Conservation (phyloP, 2,888 invertebrate species). For the Bruchidius siliquastri region DNA sequence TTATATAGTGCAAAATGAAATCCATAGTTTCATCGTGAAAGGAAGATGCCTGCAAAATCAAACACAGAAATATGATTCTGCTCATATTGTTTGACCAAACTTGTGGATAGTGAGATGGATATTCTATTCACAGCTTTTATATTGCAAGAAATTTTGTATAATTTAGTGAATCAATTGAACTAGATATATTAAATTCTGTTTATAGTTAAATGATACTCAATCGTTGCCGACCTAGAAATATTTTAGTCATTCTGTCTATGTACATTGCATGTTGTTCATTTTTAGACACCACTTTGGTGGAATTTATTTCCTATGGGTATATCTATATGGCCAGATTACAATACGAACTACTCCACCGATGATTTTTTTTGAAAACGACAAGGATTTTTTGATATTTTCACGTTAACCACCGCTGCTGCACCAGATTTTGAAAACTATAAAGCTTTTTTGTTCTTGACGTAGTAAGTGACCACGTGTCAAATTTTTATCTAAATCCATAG, state of each 20-base stretch:
- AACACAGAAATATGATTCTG: neutral
- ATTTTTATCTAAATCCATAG: too few species aligned
- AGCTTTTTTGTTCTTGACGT: too few species aligned
- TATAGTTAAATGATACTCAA: too few species aligned
- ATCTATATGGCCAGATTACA: too few species aligned
- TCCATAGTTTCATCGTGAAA: neutral
- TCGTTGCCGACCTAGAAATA: neutral
- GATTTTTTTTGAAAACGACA: too few species aligned
- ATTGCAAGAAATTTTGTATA: neutral
- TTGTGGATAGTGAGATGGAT: neutral
- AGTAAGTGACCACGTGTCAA: too few species aligned
- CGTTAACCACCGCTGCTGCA: too few species aligned
- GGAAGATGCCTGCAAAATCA: neutral
- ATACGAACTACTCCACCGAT: too few species aligned
- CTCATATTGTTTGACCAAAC: neutral
- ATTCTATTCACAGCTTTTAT: neutral
- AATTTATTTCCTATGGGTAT: too few species aligned
- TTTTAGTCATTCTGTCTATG: neutral
- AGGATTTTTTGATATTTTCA: too few species aligned
- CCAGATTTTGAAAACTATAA: too few species aligned
- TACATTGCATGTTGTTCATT: neutral
- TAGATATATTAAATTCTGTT: neutral
- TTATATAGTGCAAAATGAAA: conserved; percentile 3
- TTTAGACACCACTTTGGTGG: too few species aligned
- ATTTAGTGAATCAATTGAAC: neutral